Percentiles rank a stretch among this genome's conserved stretches.
phyloP scores from a whole-genome alignment of 2,797 vertebrate species.

The Enteromius unitaeniatus region DNA sequence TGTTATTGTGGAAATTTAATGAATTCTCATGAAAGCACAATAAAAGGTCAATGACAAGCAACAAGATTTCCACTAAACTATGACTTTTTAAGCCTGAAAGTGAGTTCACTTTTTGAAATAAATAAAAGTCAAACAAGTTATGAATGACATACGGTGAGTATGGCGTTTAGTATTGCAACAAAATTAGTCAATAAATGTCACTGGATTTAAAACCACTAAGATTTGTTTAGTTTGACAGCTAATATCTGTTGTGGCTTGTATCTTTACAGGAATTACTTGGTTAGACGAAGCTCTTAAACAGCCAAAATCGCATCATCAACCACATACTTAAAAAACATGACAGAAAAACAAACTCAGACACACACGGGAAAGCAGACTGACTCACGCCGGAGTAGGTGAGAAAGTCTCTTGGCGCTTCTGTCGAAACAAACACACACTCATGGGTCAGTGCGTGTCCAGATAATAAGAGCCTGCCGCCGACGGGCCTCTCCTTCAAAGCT shows the following conservation, averaged over 20 bases:
- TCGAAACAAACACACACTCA: constrained; percentile 45
- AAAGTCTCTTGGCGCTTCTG: constrained; percentile 55
- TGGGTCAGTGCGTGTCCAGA: constrained; percentile 56
- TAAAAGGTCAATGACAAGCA: not conserved
- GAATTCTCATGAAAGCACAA: not conserved
- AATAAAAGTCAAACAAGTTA: not conserved
- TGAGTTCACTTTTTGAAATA: not conserved
- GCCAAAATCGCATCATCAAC: not conserved
- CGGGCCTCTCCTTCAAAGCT: constrained; percentile 65
- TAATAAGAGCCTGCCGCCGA: constrained; percentile 61
- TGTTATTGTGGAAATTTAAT: not conserved
- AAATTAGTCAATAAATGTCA: not conserved
- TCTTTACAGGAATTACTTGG: not conserved
- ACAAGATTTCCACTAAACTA: not conserved
- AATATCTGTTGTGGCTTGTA: not conserved
- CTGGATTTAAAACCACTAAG: constrained; percentile 1
- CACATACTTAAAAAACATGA: constrained; percentile 40
- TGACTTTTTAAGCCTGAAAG: not conserved
- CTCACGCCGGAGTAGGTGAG: constrained; percentile 54
- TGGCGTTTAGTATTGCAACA: not conserved
- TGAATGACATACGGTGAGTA: not conserved
- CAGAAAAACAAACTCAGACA: constrained; percentile 49
- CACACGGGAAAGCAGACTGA: constrained; percentile 48
- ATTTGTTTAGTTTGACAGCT: constrained; percentile 8
- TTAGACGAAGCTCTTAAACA: not conserved